Evolutionary conservation across 2,797 vertebrate genomes (phyloP).

Genomic region (Simalia tracyae): DNA sequence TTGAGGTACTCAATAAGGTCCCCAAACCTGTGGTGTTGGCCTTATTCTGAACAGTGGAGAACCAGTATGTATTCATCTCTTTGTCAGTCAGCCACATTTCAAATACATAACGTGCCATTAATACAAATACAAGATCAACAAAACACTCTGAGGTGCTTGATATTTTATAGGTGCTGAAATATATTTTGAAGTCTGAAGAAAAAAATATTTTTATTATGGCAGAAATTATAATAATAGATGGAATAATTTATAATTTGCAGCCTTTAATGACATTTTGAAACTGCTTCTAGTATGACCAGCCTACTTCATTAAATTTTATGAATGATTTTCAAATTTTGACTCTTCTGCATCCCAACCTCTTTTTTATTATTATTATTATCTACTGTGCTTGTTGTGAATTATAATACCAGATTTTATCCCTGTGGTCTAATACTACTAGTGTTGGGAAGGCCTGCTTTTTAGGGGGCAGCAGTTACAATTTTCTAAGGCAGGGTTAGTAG

Average conservation of each 20-base stretch:
- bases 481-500: neutral
- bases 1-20: neutral
- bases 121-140: neutral
- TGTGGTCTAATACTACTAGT: neutral
- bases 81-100: neutral
- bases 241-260: neutral
- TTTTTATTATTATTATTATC: neutral
- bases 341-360: neutral
- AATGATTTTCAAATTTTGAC: neutral
- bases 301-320: neutral
- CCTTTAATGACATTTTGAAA: neutral
- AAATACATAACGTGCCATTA: neutral
- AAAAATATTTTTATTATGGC: neutral
- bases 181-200: neutral
- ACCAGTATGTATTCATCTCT: neutral
- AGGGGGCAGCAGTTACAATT: neutral
- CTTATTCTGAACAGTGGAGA: neutral
- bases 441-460: neutral
- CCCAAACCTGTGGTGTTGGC: neutral
- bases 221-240: neutral
- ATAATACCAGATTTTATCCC: neutral
- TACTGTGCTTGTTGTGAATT: neutral
- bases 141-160: neutral
- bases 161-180: neutral
- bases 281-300: neutral